Evolutionary conservation across 2,888 invertebrate genomes (phyloP), one percentile per base, ranked within the genome.

Genomic region (Xiphydria camelus): DNA sequence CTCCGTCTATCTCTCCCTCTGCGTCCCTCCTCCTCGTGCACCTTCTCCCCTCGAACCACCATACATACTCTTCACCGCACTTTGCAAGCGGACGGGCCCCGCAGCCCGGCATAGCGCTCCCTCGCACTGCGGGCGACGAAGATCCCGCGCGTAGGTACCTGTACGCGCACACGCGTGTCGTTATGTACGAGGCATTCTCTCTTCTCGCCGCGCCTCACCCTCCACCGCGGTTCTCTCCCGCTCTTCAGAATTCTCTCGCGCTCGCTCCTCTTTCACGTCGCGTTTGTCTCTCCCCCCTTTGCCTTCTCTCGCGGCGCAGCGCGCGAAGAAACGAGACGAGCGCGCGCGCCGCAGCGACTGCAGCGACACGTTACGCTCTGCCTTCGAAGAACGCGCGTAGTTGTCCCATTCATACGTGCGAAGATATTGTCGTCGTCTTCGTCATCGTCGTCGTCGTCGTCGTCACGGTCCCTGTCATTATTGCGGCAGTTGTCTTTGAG

Each of bases 391-490:
- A 32, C 32, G 43, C n/a, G n/a, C n/a, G n/a, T n/a, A n/a, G n/a
- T 45, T 48, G 45, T 40, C 51, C 49, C 53, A 53, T 55, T 53
- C 55, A 55, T 55, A 51, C 47, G 41, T 53, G 49, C 53, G 53
- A 53, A 53, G 49, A 55, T 50, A 49, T 53, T 48, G 36, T n/a
- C n/a, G 26, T 26, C 6, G 26, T 10, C 26, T 10, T 26, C 26
- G 10, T 26, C 4, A 10, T 14, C 4, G 26, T 10, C 12, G 14
- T 26, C 4, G 1, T n/a, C n/a, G n/a, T n/a, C n/a, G n/a, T n/a
- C n/a, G n/a, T n/a, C n/a, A n/a, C n/a, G n/a, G n/a, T n/a, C n/a
- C n/a, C n/a, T n/a, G n/a, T n/a, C n/a, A n/a, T n/a, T n/a, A n/a
- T n/a, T n/a, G n/a, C n/a, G n/a, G n/a, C n/a, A n/a, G n/a, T n/a